Conservation (phyloP, 2,888 invertebrate species). For the Phoenoteleia sp. region DNA sequence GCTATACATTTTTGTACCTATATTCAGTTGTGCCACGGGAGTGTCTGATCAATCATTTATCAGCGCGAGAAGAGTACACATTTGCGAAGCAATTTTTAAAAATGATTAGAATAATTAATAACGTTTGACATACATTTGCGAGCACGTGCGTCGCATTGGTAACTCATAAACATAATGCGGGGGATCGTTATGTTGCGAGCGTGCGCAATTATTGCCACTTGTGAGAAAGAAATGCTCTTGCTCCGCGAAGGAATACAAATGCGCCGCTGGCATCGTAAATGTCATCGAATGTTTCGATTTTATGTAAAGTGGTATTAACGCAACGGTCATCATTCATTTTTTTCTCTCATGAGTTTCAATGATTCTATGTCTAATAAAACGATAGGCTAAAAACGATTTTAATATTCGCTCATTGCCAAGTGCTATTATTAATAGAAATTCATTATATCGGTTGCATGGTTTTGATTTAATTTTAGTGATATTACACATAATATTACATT, state of each 20-base stretch:
- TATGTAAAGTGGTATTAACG: constrained; percentile 26
- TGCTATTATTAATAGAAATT: no score
- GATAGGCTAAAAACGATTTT: no score
- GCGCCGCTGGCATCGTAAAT: constrained; percentile 38
- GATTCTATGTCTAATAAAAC: no score
- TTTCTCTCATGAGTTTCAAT: no score
- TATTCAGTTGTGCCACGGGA: neutral
- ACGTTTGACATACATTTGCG: constrained; percentile 49
- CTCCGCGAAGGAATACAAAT: constrained; percentile 23
- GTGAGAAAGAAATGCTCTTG: constrained; percentile 40
- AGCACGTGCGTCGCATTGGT: constrained; percentile 38
- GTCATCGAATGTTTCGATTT: constrained; percentile 38
- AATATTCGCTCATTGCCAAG: neutral
- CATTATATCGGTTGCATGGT: no score
- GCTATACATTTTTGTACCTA: neutral
- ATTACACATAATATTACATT: no score
- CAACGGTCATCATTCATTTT: constrained; percentile 15
- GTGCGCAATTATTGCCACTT: constrained; percentile 43
- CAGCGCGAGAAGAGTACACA: neutral
- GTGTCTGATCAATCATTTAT: constrained; percentile 23
- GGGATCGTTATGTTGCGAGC: constrained; percentile 33
- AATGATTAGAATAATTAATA: constrained; percentile 53
- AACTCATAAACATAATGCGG: constrained; percentile 43
- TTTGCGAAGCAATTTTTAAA: neutral
- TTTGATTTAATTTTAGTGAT: no score